phyloP scores from a whole-genome alignment of 2,113 vertebrate genomes.

The Microcebus ravelobensis region DNA sequence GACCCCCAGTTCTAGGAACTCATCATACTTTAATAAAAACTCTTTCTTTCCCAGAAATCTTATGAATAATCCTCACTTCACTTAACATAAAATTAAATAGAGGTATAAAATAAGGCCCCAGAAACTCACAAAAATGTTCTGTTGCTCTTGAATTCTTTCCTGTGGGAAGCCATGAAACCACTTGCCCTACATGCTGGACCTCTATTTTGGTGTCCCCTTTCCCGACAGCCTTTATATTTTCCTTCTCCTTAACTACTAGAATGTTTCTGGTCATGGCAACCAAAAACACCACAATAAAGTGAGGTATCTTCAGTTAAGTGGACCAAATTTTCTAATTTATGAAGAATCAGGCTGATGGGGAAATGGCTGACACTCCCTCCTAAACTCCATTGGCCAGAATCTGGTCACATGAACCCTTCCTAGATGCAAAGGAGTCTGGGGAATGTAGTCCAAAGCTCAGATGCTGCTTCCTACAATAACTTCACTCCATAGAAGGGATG shows the following conservation, averaged over 20 bases:
- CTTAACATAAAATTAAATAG: too few relatives aligned
- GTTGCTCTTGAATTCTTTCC: too few relatives aligned
- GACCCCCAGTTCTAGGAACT: too few relatives aligned
- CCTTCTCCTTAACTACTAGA: neutral
- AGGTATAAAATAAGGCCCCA: too few relatives aligned
- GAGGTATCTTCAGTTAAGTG: neutral
- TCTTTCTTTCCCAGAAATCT: too few relatives aligned
- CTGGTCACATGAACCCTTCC: neutral
- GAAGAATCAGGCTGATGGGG: neutral
- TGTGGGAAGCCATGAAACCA: too few relatives aligned
- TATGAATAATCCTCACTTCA: too few relatives aligned
- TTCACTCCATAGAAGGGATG: neutral
- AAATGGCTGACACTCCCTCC: neutral
- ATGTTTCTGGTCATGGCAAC: neutral
- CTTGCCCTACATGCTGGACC: too few relatives aligned
- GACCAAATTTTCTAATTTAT: neutral
- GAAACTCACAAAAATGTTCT: too few relatives aligned
- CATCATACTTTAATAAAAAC: too few relatives aligned
- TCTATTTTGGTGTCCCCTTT: too few relatives aligned
- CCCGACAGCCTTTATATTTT: neutral
- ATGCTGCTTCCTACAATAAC: neutral
- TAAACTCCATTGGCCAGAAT: neutral
- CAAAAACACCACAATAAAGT: neutral
- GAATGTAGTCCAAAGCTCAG: neutral
- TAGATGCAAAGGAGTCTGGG: neutral